Base-by-base conservation (phyloP, 2,113 vertebrate species). In the Ginglymostoma cirratum region DNA sequence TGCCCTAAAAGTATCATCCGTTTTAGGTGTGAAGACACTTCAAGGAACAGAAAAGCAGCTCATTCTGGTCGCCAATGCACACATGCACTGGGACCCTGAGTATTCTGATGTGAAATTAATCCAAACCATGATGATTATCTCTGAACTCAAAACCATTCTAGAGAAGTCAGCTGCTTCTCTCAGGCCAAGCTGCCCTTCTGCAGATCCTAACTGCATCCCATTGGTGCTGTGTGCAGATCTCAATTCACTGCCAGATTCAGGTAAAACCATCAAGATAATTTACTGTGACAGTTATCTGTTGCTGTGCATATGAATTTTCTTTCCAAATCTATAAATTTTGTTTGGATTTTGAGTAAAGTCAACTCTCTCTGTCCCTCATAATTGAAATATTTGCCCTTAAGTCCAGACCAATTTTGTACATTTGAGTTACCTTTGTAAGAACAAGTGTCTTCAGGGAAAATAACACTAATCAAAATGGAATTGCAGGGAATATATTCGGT, bases 41-140 rank as follows among this genome's bases (percentile, higher is more conserved):
- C 98, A 98, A n/a, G 96, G 97, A 96, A 96, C 97, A 97, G 99
- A 99, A 96, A 98, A 98, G 96, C 98, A 99, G 97, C 98, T 99
- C 96, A 97, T 99, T 96, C 98, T 99, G 38, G 98, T 99, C 96
- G 99, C 99, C 96, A 99, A 99, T 96, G 99, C 99, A 96, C 99
- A 99, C 97, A 99, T 99, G 99, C 99, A 99, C 97, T 99, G 99
- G 99, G 99, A 99, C 98, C 99, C 99, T 0, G 99, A 99, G 96
- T 99, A 98, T 97, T 99, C 98, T 0, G 99, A 99, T 96, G 99
- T 99, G 96, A 99, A 99, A 97, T 97, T 99, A 97, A 98, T 99
- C 97, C 99, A 99, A 97, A 99, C 99, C 23, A 99, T 99, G 99
- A 99, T 99, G 99, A 99, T 99, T 97, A 98, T 99, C 97, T 99